A percentile compares a stretch with the other conserved stretches of the same genome.
Evolutionary conservation across 2,113 vertebrate species (phyloP).

Genomic region (Eudyptes chrysolophus): DNA sequence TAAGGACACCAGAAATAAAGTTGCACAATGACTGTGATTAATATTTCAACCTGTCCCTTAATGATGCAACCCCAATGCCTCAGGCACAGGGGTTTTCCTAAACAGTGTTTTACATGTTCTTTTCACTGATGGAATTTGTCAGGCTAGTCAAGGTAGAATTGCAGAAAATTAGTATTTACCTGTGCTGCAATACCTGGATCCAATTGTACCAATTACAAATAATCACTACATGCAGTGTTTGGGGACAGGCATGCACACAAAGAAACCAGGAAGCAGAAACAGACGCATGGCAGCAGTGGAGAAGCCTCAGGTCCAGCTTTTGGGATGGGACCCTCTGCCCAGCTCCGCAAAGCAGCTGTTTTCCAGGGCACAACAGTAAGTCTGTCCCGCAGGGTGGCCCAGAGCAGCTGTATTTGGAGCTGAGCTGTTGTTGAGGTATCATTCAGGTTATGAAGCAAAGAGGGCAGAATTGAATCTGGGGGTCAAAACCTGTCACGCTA

Average conservation of each 20-base stretch:
- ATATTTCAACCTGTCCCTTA: not conserved
- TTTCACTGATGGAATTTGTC: not conserved
- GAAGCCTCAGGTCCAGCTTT: not conserved
- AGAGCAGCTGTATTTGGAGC: not conserved
- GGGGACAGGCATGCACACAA: not conserved
- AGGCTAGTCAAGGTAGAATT: not conserved
- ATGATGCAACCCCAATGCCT: not conserved
- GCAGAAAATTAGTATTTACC: conserved; percentile 33
- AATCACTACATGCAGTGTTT: not conserved
- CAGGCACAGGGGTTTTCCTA: not conserved
- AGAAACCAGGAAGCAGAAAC: not conserved
- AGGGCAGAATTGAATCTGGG: not conserved
- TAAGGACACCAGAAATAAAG: not conserved
- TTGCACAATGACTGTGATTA: not conserved
- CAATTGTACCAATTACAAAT: not conserved
- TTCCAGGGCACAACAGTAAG: not conserved
- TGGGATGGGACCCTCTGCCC: not conserved
- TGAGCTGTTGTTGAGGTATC: not conserved
- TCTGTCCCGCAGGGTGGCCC: not conserved
- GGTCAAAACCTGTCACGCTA: not conserved
- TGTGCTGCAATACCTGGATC: conserved; percentile 5
- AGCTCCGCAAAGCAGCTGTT: not conserved
- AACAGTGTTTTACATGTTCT: not conserved
- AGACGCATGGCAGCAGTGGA: not conserved
- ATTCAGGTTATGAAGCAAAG: not conserved